Evolutionary conservation across 2,888 invertebrate genomes (phyloP).

Genomic region (Tenthredo livida): DNA sequence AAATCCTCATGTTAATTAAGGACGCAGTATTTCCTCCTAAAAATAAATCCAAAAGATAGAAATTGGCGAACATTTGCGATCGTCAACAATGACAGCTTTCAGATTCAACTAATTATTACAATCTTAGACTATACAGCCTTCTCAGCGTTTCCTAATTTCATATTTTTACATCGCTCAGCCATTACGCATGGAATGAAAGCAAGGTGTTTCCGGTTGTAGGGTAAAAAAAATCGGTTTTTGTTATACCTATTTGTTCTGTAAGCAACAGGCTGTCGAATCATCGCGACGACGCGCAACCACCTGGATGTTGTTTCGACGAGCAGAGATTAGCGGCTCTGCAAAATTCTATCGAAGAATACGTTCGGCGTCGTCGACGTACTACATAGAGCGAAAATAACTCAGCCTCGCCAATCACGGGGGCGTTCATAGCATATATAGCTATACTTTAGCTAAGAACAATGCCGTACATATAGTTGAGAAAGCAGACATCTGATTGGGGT

Average conservation of each 20-base stretch:
- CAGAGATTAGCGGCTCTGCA: constrained; percentile 3
- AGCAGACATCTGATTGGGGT: neutral
- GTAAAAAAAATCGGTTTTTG: neutral
- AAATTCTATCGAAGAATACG: constrained; percentile 10
- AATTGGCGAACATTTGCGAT: neutral
- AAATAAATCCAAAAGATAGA: neutral
- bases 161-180: neutral
- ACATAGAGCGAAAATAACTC: constrained; percentile 61
- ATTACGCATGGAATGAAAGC: neutral
- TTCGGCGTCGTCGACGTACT: constrained; percentile 4
- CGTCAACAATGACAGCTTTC: neutral
- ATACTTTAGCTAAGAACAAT: neutral
- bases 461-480: neutral
- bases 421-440: constrained; percentile 42
- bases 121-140: neutral
- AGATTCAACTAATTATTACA: neutral
- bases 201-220: neutral
- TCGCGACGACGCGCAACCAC: constrained; percentile 10
- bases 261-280: constrained; percentile 35
- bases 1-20: neutral
- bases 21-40: neutral
- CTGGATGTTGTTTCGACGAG: constrained; percentile 33
- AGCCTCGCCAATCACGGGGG: constrained; percentile 64
- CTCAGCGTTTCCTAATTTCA: neutral
- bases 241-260: neutral